Evolutionary conservation across 2,888 invertebrate genomes (phyloP).

Genomic region (Salpingus planirostris): DNA sequence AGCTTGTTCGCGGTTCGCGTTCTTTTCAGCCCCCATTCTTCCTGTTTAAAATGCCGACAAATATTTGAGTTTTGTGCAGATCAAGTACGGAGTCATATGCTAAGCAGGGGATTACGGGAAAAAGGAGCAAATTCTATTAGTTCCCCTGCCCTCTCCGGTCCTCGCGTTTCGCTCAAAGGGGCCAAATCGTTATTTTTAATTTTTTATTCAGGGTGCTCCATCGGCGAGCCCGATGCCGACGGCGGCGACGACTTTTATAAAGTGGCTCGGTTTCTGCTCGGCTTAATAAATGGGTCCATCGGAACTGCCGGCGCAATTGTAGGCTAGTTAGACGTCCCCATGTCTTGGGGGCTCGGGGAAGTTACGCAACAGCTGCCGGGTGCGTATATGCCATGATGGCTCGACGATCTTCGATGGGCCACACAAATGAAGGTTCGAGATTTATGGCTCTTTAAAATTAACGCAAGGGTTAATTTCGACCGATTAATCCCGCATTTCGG

Average conservation of each 20-base stretch:
- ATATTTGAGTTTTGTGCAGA: slow-evolving; percentile 32
- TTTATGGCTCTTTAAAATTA: slow-evolving; percentile 41
- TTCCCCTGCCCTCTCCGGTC: background rate
- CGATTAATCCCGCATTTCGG: slow-evolving; percentile 38
- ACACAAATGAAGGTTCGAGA: slow-evolving; percentile 40
- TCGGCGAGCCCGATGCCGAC: background rate
- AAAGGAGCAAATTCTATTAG: slow-evolving; percentile 14
- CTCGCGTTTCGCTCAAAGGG: slow-evolving; percentile 1
- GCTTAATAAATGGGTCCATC: too few species aligned
- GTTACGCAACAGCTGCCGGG: slow-evolving; percentile 36
- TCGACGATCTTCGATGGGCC: slow-evolving; percentile 27
- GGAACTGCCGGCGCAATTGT: too few species aligned
- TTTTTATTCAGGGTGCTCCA: background rate
- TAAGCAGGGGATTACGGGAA: slow-evolving; percentile 29
- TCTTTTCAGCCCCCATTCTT: slow-evolving; percentile 21
- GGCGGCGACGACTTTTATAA: too few species aligned
- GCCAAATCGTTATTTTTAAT: slow-evolving; percentile 4
- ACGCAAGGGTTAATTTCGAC: slow-evolving; percentile 42
- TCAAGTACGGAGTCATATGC: slow-evolving; percentile 32
- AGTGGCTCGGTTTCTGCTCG: too few species aligned
- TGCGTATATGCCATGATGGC: slow-evolving; percentile 35
- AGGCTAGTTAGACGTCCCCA: slow-evolving; percentile 6
- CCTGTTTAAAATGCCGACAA: slow-evolving; percentile 34
- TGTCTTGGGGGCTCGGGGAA: slow-evolving; percentile 11
- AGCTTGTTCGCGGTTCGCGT: slow-evolving; percentile 17